A percentile compares a stretch with the other conserved stretches of the same genome.
Evolutionary conservation across 2,888 invertebrate species (phyloP).

Genomic region (Dorcus hopei): DNA sequence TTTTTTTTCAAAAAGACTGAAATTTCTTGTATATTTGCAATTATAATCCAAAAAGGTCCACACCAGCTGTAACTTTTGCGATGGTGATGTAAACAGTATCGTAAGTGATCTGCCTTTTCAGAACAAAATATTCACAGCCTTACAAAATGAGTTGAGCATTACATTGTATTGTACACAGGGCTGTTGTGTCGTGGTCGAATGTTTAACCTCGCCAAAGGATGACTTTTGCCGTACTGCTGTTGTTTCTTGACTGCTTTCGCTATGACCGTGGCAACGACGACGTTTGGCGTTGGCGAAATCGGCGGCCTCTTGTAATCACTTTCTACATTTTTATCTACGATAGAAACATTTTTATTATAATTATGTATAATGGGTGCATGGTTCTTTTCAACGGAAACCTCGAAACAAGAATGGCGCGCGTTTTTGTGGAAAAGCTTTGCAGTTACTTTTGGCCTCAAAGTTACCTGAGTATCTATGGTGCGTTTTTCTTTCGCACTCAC

Average conservation of each 20-base stretch:
- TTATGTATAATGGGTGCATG: slow-evolving; percentile 37
- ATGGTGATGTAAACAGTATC: no score
- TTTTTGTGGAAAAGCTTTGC: slow-evolving; percentile 24
- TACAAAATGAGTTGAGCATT: slow-evolving; percentile 33
- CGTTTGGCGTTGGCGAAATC: slow-evolving; percentile 51
- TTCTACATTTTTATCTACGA: slow-evolving; percentile 31
- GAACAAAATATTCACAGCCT: slow-evolving; percentile 11
- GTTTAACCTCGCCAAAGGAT: slow-evolving; percentile 85
- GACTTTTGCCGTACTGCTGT: slow-evolving; percentile 87
- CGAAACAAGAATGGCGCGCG: slow-evolving; percentile 42
- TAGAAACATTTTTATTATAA: slow-evolving; percentile 28
- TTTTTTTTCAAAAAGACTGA: no score
- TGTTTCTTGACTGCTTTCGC: slow-evolving; percentile 74
- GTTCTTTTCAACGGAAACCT: slow-evolving; percentile 39
- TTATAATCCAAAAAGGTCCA: no score
- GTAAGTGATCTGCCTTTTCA: not conserved
- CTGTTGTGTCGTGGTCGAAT: slow-evolving; percentile 75
- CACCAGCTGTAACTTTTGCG: no score
- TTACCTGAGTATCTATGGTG: slow-evolving; percentile 34
- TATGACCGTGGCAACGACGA: slow-evolving; percentile 66
- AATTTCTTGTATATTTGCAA: no score
- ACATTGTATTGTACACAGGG: slow-evolving; percentile 88
- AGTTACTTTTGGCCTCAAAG: slow-evolving; percentile 23
- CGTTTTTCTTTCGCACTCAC: slow-evolving; percentile 4
- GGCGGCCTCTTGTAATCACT: slow-evolving; percentile 47